A percentile compares a stretch with the other conserved stretches of the same genome.
Evolutionary conservation across 2,797 vertebrate genomes (phyloP).

Genomic region (Chelonia mydas): DNA sequence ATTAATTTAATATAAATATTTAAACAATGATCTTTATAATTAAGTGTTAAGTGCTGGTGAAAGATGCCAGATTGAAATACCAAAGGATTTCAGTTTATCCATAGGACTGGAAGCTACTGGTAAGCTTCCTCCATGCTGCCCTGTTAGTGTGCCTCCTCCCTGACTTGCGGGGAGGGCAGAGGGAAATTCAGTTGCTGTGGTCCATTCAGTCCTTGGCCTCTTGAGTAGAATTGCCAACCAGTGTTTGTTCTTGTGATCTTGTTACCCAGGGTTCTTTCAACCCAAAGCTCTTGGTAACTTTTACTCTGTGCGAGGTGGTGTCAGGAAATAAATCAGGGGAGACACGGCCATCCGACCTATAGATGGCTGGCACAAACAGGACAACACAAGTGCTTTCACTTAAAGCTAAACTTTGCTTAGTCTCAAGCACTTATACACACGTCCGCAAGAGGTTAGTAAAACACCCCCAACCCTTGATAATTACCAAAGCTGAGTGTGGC

Average conservation of each 20-base stretch:
- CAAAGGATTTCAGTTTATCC: conserved; percentile 31
- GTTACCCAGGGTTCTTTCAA: too few species aligned
- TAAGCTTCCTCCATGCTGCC: neutral
- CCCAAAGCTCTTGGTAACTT: too few species aligned
- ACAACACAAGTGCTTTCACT: too few species aligned
- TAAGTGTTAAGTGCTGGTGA: conserved; percentile 20
- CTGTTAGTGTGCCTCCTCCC: neutral
- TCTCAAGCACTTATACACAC: too few species aligned
- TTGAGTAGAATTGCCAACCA: neutral
- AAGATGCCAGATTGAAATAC: conserved; percentile 5
- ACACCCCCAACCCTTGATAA: too few species aligned
- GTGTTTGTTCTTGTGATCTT: neutral
- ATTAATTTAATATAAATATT: neutral
- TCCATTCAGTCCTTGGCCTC: neutral
- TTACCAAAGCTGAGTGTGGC: too few species aligned
- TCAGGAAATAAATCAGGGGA: too few species aligned
- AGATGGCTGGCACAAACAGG: too few species aligned
- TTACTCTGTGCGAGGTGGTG: too few species aligned
- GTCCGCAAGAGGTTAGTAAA: too few species aligned
- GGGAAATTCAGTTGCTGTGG: neutral
- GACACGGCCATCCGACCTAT: too few species aligned
- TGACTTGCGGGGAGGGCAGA: neutral
- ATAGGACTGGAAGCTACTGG: neutral
- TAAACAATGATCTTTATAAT: neutral
- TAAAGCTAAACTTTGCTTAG: too few species aligned